A percentile compares a stretch with the other conserved stretches of the same genome.
Conservation (phyloP, 2,797 vertebrate genomes). For the Furcifer pardalis region DNA sequence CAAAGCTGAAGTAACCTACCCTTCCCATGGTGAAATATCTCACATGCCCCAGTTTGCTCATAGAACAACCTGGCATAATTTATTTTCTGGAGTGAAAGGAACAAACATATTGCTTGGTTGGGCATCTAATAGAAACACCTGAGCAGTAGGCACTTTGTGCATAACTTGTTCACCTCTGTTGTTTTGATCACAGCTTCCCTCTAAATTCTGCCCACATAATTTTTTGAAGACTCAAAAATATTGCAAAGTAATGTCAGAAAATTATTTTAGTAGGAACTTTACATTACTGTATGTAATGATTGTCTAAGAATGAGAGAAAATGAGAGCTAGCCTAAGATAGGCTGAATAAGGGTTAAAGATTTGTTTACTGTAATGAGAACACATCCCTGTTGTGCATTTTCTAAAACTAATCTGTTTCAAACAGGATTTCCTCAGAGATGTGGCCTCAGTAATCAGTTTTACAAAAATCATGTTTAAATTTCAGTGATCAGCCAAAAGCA, state of each 20-base stretch:
- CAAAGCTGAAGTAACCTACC: conserved; percentile 40
- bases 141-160: conserved; percentile 24
- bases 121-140: conserved; percentile 50
- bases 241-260: conserved; percentile 1
- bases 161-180: conserved; percentile 2
- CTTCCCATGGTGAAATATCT: conserved; percentile 48
- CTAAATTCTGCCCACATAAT: background rate
- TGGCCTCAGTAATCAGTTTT: too few species aligned
- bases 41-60: conserved; percentile 64
- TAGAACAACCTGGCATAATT: conserved; percentile 66
- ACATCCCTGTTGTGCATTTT: background rate
- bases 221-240: background rate
- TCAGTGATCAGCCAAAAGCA: too few species aligned
- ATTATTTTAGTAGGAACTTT: background rate
- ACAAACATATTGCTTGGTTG: conserved; percentile 28
- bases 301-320: background rate
- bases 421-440: too few species aligned
- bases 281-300: background rate
- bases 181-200: background rate
- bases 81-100: conserved; percentile 68
- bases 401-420: too few species aligned
- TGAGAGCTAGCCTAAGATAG: background rate
- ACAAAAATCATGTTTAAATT: too few species aligned
- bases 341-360: background rate
- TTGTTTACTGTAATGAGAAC: background rate